Evolutionary conservation across 2,888 invertebrate genomes (phyloP).

Genomic region (Scaptomyza tumidula): DNA sequence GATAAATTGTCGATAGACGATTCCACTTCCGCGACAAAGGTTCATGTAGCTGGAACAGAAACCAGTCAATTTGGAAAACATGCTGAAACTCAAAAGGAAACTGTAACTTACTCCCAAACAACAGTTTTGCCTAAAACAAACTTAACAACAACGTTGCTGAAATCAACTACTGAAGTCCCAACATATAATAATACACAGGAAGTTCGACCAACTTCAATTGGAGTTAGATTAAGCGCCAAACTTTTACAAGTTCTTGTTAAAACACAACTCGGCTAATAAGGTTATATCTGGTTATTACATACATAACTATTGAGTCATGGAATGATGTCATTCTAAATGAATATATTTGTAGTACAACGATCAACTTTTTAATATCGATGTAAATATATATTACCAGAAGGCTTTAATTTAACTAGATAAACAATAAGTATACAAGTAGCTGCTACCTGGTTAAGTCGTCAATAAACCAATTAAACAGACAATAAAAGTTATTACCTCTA

Average conservation of each 20-base stretch:
- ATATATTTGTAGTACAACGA: not conserved
- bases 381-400: not conserved
- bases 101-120: not conserved
- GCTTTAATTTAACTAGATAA: no score
- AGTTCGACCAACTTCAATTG: not conserved
- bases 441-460: not conserved
- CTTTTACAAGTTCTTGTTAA: constrained; percentile 9
- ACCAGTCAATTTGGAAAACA: not conserved
- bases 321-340: not conserved
- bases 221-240: constrained; percentile 30
- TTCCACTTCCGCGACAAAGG: not conserved
- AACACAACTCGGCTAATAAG: no score
- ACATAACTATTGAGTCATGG: not conserved
- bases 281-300: not conserved
- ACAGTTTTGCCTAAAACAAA: not conserved
- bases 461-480: no score
- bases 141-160: not conserved
- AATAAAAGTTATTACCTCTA: no score
- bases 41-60: not conserved
- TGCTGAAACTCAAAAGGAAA: not conserved
- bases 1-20: not conserved
- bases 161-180: not conserved
- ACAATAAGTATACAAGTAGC: not conserved
- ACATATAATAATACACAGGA: not conserved
- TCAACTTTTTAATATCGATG: not conserved